Evolutionary conservation across 2,113 vertebrate species (phyloP).

Genomic region (Eurypyga helias): DNA sequence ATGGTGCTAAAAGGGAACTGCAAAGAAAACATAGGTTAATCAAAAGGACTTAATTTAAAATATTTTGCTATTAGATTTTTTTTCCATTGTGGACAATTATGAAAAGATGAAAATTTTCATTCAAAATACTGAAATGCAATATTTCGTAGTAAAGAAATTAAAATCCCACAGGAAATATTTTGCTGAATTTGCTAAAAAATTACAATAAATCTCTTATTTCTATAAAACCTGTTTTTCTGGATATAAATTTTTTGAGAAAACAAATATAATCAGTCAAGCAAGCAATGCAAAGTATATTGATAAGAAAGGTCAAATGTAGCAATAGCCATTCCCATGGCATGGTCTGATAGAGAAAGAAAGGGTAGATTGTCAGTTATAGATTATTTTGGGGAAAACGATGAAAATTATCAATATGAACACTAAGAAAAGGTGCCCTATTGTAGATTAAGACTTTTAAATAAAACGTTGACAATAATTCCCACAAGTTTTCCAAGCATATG

Average conservation of each 20-base stretch:
- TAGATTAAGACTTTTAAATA: neutral
- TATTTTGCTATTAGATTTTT: neutral
- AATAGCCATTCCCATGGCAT: neutral
- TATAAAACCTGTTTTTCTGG: neutral
- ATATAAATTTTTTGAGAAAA: neutral
- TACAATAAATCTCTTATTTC: neutral
- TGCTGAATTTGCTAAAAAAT: neutral
- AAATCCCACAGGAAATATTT: neutral
- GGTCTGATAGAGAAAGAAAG: neutral
- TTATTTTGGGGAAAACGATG: neutral
- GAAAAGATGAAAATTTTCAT: neutral
- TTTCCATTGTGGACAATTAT: neutral
- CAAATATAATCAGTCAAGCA: neutral
- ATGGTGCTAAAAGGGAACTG: neutral
- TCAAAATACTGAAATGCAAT: neutral
- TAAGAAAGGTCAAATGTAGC: neutral
- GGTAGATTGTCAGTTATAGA: neutral
- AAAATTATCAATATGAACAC: neutral
- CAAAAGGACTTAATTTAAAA: neutral
- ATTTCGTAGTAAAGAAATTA: neutral
- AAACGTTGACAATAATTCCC: neutral
- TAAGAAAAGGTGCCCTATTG: neutral
- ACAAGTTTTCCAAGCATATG: neutral
- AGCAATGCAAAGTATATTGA: neutral
- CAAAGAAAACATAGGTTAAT: neutral